These are phyloP conservation scores for Dryoscopus gambensis DNA, from an alignment of 2,113 vertebrate genomes.

Conservation along the genomic window DNA sequence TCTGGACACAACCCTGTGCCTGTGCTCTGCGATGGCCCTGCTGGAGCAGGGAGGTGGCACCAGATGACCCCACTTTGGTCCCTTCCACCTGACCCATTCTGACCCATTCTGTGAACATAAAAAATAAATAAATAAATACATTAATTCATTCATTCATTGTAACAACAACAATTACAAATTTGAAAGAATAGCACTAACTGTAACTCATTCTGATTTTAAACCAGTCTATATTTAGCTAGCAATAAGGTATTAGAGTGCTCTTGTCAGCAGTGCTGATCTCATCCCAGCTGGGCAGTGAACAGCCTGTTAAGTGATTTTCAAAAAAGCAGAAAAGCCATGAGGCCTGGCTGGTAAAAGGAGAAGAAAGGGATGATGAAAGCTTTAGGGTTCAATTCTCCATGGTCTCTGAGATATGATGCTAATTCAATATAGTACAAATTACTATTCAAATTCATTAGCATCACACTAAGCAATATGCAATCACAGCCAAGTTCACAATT, in stretches of 20 bases:
- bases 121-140: not conserved
- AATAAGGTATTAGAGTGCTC: not conserved
- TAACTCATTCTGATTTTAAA: not conserved
- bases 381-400: slow-evolving; percentile 39
- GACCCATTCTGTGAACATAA: not conserved
- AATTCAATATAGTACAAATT: slow-evolving; percentile 63
- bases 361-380: not conserved
- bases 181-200: not conserved
- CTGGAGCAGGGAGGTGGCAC: not conserved
- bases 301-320: not conserved
- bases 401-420: slow-evolving; percentile 23
- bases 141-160: not conserved
- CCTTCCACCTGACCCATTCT: not conserved
- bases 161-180: not conserved
- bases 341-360: not conserved
- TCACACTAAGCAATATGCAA: slow-evolving; percentile 36
- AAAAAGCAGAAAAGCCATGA: not conserved
- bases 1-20: not conserved
- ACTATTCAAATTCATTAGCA: slow-evolving; percentile 57
- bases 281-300: not conserved
- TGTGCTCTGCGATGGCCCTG: not conserved
- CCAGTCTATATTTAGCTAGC: not conserved
- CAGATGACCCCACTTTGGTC: not conserved
- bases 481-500: slow-evolving; percentile 56
- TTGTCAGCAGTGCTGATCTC: not conserved